Base-by-base conservation (phyloP, 2,113 vertebrate species). In the Anarrhichthys ocellatus region DNA sequence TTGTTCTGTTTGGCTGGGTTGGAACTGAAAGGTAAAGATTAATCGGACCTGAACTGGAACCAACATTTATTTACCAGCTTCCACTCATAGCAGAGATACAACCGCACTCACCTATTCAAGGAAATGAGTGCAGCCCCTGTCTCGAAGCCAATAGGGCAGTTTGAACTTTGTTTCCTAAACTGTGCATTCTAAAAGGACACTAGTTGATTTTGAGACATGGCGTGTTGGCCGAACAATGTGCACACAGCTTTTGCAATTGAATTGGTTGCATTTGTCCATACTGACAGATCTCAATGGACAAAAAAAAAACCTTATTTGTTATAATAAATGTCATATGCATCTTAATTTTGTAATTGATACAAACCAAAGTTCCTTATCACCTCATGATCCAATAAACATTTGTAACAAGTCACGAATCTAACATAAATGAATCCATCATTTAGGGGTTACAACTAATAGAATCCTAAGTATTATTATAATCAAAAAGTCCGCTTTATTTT, bases 1-100 rank as follows among this genome's bases (percentile, higher is more conserved):
- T 93, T 90, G 90, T 91, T 90, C 91, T 90, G 81, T 90, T 88
- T 88, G 73, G 89, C 80, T 91, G 85, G 88, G 83, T 79, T 92
- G 85, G 90, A 94, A 86, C 88, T 90, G 64, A 92, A 85, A 77
- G 82, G 80, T 89, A 80, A 81, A 64, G 83, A 89, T 90, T 90
- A 90, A 94, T 92, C 76, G 18, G 71, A 83, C 67, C 82, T 86
- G 77, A 94, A 87, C 92, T 79, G 73, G 86, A 92, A 94, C 81
- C 92, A 85, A 81, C 89, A 70, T 89, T 91, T 91, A 88, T 92
- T 92, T 84, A 86, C 74, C 62, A 63, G 81, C 65, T 73, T 82
- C 62, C 59, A 73, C 72, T 81, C 58, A 36, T 42, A 54, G 63
- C 69, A 52, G 76, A 89, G 73, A 83, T 75, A 63, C 48, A 73